A percentile compares a stretch with the other conserved stretches of the same genome.
These are phyloP conservation scores for Liasis olivaceus DNA, from an alignment of 2,797 vertebrate genomes.

Conservation along the genomic window DNA sequence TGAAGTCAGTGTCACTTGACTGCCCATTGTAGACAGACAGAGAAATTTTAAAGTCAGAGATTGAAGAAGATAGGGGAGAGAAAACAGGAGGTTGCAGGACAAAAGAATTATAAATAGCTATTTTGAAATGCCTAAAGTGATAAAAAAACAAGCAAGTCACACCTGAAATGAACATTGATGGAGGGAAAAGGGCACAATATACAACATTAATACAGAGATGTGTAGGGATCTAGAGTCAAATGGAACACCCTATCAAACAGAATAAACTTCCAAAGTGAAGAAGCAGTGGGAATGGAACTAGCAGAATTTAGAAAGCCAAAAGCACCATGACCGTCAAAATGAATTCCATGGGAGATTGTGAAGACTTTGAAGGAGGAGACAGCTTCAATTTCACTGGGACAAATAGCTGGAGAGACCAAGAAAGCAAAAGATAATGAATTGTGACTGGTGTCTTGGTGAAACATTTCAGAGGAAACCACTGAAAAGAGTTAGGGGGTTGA, in stretches of 20 bases:
- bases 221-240: neutral
- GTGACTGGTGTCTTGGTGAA: neutral
- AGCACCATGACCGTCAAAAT: neutral
- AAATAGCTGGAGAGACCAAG: neutral
- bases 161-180: neutral
- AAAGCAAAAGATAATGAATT: neutral
- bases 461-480: neutral
- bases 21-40: neutral
- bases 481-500: neutral
- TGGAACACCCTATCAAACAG: neutral
- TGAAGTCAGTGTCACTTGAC: neutral
- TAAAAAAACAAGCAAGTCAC: neutral
- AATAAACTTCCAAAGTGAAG: neutral
- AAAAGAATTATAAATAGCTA: neutral
- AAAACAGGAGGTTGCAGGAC: neutral
- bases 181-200: neutral
- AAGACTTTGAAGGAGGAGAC: neutral
- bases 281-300: neutral
- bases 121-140: neutral
- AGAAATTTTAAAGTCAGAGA: neutral
- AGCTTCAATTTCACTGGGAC: neutral
- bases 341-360: neutral
- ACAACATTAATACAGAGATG: neutral
- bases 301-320: neutral
- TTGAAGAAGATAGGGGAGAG: neutral